Evolutionary conservation across 2,113 vertebrate genomes (phyloP).

Genomic region (Lepus europaeus): DNA sequence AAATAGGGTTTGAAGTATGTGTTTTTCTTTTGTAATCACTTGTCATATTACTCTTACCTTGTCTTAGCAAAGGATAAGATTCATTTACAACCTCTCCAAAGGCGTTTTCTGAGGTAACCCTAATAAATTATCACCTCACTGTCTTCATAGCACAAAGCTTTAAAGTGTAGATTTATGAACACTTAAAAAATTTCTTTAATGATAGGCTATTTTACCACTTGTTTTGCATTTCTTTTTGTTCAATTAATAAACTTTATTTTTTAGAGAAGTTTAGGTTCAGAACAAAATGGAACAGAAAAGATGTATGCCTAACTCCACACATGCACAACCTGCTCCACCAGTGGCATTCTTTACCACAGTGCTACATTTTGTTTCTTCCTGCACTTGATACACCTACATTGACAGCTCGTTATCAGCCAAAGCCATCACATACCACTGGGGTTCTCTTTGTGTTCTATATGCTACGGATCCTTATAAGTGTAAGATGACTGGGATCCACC

Average conservation of each 20-base stretch:
- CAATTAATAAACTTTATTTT: neutral
- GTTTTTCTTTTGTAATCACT: neutral
- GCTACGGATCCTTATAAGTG: neutral
- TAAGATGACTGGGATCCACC: no score
- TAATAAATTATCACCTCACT: neutral
- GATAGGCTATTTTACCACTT: neutral
- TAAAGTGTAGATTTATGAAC: neutral
- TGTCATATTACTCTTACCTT: conserved; percentile 19
- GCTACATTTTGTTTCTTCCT: neutral
- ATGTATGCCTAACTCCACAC: accelerated
- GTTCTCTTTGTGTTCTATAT: neutral
- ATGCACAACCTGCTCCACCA: neutral
- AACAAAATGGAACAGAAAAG: neutral
- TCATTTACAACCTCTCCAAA: neutral
- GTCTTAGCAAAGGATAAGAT: neutral
- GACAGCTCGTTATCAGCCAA: accelerated
- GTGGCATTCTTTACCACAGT: no score
- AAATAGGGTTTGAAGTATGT: neutral
- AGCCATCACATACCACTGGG: no score
- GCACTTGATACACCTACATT: neutral
- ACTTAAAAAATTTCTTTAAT: neutral
- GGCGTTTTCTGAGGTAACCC: neutral
- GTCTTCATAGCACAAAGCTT: neutral
- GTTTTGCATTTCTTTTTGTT: conserved; percentile 34
- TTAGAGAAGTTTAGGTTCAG: neutral